Evolutionary conservation across 2,113 vertebrate genomes (phyloP), one percentile per base, ranked within the genome.

Genomic region (Perccottus glenii): DNA sequence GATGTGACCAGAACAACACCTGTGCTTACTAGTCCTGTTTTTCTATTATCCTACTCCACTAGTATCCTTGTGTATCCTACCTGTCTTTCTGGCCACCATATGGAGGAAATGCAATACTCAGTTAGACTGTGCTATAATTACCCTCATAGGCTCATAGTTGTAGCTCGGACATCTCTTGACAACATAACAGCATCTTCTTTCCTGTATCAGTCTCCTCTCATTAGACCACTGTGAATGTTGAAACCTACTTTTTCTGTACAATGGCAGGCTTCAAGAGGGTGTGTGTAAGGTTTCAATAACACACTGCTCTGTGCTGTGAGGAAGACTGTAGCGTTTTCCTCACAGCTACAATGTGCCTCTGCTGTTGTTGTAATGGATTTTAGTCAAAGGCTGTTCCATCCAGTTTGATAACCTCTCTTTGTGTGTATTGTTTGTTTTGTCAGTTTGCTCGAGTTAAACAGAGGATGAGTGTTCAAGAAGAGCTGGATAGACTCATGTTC

Each of bases 401-500:
- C 10, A 10, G 15, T 67, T 57, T 6, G 63, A 27, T 70, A 64
- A 80, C n/a, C 5, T 9, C 0, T 36, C 11, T 63, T 11, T 58
- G 46, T 60, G 11, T 53, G 16, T 47, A 11, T 59, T 15, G 10
- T 52, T 67, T 65, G 46, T 33, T 75, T 15, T 69, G 12, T 44
- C 67, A 96, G 95, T 96, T 94, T 85, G 67, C 87, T 11, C 92
- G 89, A 48, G 89, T 96, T 49, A 85, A 78, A 63, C 93, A 94
- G 78, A 89, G 92, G 56, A 91, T 93, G 88, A 84, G 67, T 47
- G 87, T 95, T 3, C 89, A 94, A 89, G 93, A 94, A 40, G 95
- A 97, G 82, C 77, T 95, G 82, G 94, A 96, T 33, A 84, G 76
- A 53, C 92, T 96, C 59, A 85, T 91, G 36, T 97, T 93, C 90